Evolutionary conservation across 92 coral and sea anemone genomes (phyloP), one percentile per base, ranked within the genome.

Genomic region (Porites lobata): DNA sequence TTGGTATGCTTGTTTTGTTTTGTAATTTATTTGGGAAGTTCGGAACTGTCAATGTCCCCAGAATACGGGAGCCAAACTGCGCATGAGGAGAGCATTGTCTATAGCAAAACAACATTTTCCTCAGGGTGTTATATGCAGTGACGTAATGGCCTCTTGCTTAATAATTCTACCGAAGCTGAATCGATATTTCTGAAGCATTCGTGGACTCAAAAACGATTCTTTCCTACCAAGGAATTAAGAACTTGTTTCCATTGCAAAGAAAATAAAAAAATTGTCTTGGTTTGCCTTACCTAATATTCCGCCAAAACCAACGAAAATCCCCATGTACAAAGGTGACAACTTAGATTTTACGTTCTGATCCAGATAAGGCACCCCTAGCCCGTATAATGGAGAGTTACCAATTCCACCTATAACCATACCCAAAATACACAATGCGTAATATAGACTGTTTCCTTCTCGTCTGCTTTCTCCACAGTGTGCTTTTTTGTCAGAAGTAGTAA

Each of bases 281-380:
- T 56, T 10, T 9, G 0, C 29, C 91, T 80, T 69, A 94, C 98
- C 98, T 13, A 94, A 62, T 65, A 87, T 90, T 9, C 87, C 81
- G 8, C 93, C 96, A 12, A 94, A 78, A 24, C 94, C 86, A 61
- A 87, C 91, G 38, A 89, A 85, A 24, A 94, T 76, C 2, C 98
- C 98, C 54, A 94, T 61, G 63, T 94, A 94, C 83, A 94, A 90
- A 12, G 98, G 96, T 8, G 88, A 81, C 10, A 61, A 81, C 68
- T 94, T 89, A 50, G 90, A 82, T 56, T 89, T 94, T 32, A 94
- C 94, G 75, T 93, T 94, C 72, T 94, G 96, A 77, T 94, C 98
- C 85, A 94, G 29, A 59, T 90, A 93, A 6, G 98, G 88, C 2
- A 93, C 77, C 59, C 96, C 98, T 72, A 94, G 86, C 19, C 82